Conservation (phyloP, 2,113 vertebrate genomes). For the Neotragus pygmaeus region DNA sequence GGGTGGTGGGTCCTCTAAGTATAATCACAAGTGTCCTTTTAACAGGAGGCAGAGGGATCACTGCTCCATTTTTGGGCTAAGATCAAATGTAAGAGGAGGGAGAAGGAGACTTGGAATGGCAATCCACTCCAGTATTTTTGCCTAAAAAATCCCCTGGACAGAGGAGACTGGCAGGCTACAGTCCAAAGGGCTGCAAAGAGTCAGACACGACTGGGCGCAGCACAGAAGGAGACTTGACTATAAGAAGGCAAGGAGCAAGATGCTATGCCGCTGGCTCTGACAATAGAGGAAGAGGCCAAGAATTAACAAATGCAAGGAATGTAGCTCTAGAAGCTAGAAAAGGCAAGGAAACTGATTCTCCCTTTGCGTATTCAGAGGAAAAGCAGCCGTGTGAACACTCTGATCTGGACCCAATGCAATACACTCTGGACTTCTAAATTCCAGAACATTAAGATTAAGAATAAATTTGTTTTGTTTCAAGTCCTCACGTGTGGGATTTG, state of each 20-base stretch:
- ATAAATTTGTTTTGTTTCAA: not conserved
- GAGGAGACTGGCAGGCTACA: not conserved
- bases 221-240: not conserved
- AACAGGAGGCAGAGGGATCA: not conserved
- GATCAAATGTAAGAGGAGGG: not conserved
- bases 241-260: not conserved
- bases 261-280: not conserved
- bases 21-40: not conserved
- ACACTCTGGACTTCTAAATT: not conserved
- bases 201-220: fast-evolving
- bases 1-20: not conserved
- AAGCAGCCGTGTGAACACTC: not conserved
- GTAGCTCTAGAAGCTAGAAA: not conserved
- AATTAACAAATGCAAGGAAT: not conserved
- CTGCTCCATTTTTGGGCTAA: not conserved
- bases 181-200: not conserved
- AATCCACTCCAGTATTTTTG: not conserved
- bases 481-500: not conserved
- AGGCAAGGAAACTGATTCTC: not conserved
- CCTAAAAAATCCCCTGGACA: not conserved
- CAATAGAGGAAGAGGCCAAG: not conserved
- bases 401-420: not conserved
- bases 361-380: not conserved
- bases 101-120: not conserved
- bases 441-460: not conserved